Base-by-base conservation (phyloP, 2,113 vertebrate genomes). In the Lepisosteus osseus region DNA sequence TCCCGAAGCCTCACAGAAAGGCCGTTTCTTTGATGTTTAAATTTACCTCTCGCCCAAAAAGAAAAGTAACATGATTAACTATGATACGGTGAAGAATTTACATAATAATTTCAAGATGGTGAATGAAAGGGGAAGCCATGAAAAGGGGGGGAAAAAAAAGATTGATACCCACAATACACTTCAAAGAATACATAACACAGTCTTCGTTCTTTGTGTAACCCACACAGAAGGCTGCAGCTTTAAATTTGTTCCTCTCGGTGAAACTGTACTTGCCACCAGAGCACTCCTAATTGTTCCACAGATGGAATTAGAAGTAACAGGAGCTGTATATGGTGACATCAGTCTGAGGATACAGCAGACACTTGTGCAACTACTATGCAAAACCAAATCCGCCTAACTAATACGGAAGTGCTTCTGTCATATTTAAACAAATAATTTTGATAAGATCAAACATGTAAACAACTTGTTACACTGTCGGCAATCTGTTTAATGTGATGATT, bases 61-160 rank as follows among this genome's bases (percentile, higher is more conserved):
- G 40, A 51, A 81, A 77, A 68, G 79, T 74, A 45, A 86, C 67
- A 70, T 83, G 82, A 82, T 86, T 81, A 83, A 84, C 76, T 45
- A 65, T 70, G 80, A 83, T 84, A 78, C 62, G 69, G 73, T 78
- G 81, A 84, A 87, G 81, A 74, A n/a, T 83, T 86, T 74, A 77
- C 29, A 44, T 78, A 83, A 86, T 83, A 85, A 74, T 44, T 86
- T 88, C 82, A 87, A 88, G 80, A 86, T 78, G 72, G 83, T 78
- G 73, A 75, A 70, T 75, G 13, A 29, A 8, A 42, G 41, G 65
- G 72, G 6, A 47, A 11, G 17, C 29, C 3, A 44, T 64, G 57
- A 13, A 45, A 51, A 14, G 5, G 15, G 15, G 61, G 44, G 13
- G 12, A 57, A 66, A 67, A 59, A 65, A 68, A 81, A 83, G 81